Evolutionary conservation across 2,888 invertebrate species (phyloP).

Genomic region (Chymomyza amoena): DNA sequence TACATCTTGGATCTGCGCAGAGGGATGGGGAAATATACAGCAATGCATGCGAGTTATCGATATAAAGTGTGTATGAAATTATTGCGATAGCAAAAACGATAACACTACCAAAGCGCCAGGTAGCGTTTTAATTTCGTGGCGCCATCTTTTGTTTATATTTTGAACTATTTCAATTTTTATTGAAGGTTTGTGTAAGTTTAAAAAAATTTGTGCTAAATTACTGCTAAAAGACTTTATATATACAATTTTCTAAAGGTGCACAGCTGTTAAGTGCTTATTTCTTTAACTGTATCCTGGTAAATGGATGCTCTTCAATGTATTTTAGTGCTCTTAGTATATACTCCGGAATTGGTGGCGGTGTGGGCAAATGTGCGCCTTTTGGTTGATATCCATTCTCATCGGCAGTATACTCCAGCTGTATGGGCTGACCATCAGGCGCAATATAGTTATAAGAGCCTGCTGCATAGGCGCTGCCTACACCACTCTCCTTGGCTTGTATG

Average conservation of each 20-base stretch:
- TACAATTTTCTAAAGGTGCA: neutral
- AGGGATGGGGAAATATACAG: neutral
- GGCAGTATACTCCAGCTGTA: constrained; percentile 71
- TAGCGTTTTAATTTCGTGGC: neutral
- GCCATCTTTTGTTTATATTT: neutral
- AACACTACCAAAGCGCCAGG: neutral
- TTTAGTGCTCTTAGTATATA: constrained; percentile 68
- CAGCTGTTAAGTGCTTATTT: constrained; percentile 32
- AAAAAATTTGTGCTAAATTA: neutral
- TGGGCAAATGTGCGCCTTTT: constrained; percentile 74
- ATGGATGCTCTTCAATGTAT: constrained; percentile 74
- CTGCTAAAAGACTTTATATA: neutral
- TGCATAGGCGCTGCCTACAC: constrained; percentile 80
- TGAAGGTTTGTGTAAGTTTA: neutral
- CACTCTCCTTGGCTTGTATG: constrained; percentile 81
- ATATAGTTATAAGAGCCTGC: constrained; percentile 61
- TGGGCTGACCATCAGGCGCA: constrained; percentile 73
- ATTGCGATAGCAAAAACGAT: constrained; percentile 35
- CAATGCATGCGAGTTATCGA: neutral
- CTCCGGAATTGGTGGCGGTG: constrained; percentile 76
- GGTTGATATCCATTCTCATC: constrained; percentile 77
- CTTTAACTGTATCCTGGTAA: constrained; percentile 48
- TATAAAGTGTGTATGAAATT: constrained; percentile 15
- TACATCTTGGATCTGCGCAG: constrained; percentile 58
- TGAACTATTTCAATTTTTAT: neutral